Evolutionary conservation across 1,140 invertebrate genomes (phyloP), one percentile per base, ranked within the genome.

Genomic region (Drosophila nannoptera): DNA sequence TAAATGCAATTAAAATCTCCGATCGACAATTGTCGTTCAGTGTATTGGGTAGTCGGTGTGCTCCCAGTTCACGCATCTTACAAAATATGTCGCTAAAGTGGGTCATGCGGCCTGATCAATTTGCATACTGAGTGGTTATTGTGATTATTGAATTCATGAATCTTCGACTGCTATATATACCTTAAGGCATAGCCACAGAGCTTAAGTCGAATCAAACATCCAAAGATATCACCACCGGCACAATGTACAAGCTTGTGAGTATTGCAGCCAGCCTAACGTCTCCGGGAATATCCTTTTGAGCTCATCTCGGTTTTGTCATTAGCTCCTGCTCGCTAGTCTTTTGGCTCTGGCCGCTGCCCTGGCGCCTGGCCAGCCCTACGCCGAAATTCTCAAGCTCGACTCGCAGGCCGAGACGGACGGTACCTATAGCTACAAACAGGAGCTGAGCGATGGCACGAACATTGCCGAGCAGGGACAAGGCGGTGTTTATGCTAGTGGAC

Each of bases 241-340:
- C 36, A 56, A 86, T 86, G 78, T 80, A 59, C 65, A 84, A 78
- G 73, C 65, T 81, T 63, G 82, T 81, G 72, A 81, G 74, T 81
- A 22, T 22, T 22, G 22, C 22, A 56, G n/a, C 14, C 8, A 0
- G 16, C 48, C 40, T 38, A 38, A 36, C 36, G 22, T 46, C 2
- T 9, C 5, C 29, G 8, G 31, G 29, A 49, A 6, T 22, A 32
- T 5, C 7, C 32, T 31, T 16, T 65, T 46, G n/a, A 12, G 32
- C 22, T 53, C 33, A 4, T 31, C 52, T 58, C 36, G 61, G 42
- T 62, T 16, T 45, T 38, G 6, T 5, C 7, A 16, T 69, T 56
- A 86, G 82, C 55, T 87, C 42, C 45, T 83, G 40, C 38, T 87
- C 22, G 78, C 62, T 69, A 54, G 69, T 29, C 61, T 88, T n/a